Evolutionary conservation across 2,888 invertebrate genomes (phyloP), one percentile per base, ranked within the genome.

Genomic region (Ennomos fuscantarius): DNA sequence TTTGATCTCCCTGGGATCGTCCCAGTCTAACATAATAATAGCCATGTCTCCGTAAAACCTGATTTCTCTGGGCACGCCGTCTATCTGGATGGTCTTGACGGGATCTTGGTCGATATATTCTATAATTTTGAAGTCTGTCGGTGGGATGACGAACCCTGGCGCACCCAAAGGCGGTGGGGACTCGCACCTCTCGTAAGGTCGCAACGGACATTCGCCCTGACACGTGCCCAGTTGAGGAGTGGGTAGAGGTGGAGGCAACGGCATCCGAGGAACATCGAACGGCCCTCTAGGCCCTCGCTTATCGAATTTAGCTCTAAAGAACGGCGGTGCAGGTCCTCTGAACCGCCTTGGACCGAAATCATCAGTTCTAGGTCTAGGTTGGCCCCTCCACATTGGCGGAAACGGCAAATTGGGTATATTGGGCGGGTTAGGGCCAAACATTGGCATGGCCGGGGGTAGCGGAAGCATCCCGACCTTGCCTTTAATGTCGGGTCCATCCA

Each of bases 21-120:
- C 96, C 93, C 96, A 96, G 55, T 95, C 96, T 89, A 98, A 94
- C 78, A 98, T 95, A 1, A 97, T 95, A 33, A 98, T 93, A 0
- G 97, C 97, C 1, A 95, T 95, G 61, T 97, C 95, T 13, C 96
- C 97, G 74, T 98, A 98, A 74, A 97, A 97, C 13, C 97, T 91
- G 43, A 97, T 96, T 78, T 97, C 97, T 66, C 97, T 93, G 0
- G 96, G 95, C 12, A 95, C 88, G 0, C 95, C 95, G 78, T 97
- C 97, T 42, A 98, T 97, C 58, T 95, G 95, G 35, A 98, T 96
- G 6, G 95, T 95, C 69, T 95, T 95, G 68, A 96, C 95, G 0
- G 96, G 94, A 75, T 96, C 96, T 51, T 84, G 86, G 39, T 91
- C 89, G 9, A 92, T 89, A 63, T 86, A 92, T 53, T 92, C 93